A percentile compares a stretch with the other conserved stretches of the same genome.
Conservation (phyloP, 2,888 invertebrate genomes). For the Eupsilia transversa region DNA sequence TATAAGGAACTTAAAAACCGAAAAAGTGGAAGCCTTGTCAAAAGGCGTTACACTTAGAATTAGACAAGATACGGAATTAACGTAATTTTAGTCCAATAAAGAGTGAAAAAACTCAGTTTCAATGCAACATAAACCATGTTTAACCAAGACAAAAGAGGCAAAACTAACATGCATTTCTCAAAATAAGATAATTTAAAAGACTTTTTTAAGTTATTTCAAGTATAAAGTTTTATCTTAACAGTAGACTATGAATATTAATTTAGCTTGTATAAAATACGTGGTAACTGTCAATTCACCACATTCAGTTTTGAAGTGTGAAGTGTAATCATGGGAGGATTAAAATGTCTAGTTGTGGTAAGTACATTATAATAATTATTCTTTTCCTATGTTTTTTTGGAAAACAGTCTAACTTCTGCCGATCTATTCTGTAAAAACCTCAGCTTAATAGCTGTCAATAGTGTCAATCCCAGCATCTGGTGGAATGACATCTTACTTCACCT, state of each 20-base stretch:
- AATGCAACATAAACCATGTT: background rate
- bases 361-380: background rate
- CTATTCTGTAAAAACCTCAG: background rate
- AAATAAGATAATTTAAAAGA: background rate
- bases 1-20: background rate
- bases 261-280: slow-evolving; percentile 39
- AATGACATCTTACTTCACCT: background rate
- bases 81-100: background rate
- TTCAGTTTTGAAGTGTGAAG: slow-evolving; percentile 28
- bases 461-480: background rate
- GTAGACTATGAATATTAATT: slow-evolving; percentile 36
- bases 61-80: background rate
- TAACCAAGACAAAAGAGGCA: background rate
- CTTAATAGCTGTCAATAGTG: background rate
- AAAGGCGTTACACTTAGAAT: background rate
- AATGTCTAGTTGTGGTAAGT: slow-evolving; percentile 46
- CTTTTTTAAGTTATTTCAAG: no score
- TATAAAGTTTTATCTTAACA: slow-evolving; percentile 36
- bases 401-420: background rate
- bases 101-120: background rate
- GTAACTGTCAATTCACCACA: slow-evolving; percentile 11
- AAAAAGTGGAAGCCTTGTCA: no score
- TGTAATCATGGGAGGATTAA: slow-evolving; percentile 44
- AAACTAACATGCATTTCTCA: background rate
- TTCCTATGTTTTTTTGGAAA: background rate